Percentiles rank a stretch among this genome's conserved stretches.
These are phyloP conservation scores for Scaptomyza pallida DNA, from an alignment of 1,140 invertebrate species.

Conservation along the genomic window DNA sequence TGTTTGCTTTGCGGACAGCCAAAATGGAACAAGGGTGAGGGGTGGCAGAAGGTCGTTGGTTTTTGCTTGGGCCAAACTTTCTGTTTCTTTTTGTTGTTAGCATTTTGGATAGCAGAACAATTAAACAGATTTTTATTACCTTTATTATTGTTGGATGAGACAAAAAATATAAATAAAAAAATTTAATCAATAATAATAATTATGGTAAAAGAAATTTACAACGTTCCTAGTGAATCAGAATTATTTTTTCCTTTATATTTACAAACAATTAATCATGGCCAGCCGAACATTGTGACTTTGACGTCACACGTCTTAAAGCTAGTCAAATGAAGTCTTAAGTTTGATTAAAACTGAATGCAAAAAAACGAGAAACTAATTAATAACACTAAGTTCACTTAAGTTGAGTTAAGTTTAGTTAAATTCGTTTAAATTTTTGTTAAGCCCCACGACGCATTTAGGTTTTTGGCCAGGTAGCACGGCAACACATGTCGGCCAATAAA, in stretches of 20 bases:
- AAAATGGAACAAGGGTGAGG: not conserved
- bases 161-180: not conserved
- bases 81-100: no score
- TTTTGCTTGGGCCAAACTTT: slow-evolving; percentile 47
- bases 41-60: slow-evolving; percentile 59
- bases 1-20: slow-evolving; percentile 21
- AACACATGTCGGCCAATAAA: slow-evolving; percentile 15
- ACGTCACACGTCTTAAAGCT: no score
- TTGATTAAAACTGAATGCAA: not conserved
- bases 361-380: slow-evolving; percentile 60
- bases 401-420: slow-evolving; percentile 26
- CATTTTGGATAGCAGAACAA: slow-evolving; percentile 27
- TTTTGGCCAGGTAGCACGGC: slow-evolving; percentile 41
- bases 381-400: slow-evolving; percentile 62
- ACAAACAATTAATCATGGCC: no score
- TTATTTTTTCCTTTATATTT: no score
- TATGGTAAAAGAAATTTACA: no score
- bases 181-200: no score
- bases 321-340: slow-evolving; percentile 45
- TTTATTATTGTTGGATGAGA: slow-evolving; percentile 11
- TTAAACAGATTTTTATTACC: slow-evolving; percentile 54
- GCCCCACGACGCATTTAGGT: slow-evolving; percentile 39
- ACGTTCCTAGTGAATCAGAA: no score
- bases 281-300: no score
- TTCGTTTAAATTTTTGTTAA: slow-evolving; percentile 42